Conservation (phyloP, 2,888 invertebrate genomes). For the Agonopterix heracliana region DNA sequence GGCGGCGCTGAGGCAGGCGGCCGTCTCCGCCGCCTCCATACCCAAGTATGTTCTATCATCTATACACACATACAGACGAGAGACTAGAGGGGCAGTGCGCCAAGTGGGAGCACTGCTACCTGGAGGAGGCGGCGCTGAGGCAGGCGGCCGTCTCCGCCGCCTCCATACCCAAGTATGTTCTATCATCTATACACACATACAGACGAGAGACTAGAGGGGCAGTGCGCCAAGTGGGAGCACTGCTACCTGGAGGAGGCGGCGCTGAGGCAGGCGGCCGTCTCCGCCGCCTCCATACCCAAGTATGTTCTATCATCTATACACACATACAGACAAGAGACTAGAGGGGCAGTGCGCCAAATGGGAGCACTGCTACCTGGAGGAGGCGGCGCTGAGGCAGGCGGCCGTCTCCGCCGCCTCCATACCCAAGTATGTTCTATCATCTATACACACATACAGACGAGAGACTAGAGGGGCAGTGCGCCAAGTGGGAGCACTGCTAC, state of each 20-base stretch:
- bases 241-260: slow-evolving; percentile 88
- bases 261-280: slow-evolving; percentile 82
- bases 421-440: slow-evolving; percentile 69
- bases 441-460: slow-evolving; percentile 49
- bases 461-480: slow-evolving; percentile 83
- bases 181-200: no score
- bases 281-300: slow-evolving; percentile 83
- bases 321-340: slow-evolving; percentile 66
- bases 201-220: slow-evolving; percentile 80
- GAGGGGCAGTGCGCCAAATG: slow-evolving; percentile 90
- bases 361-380: slow-evolving; percentile 91
- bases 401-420: slow-evolving; percentile 84
- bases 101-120: slow-evolving; percentile 90
- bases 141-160: slow-evolving; percentile 86
- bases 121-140: slow-evolving; percentile 85
- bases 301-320: slow-evolving; percentile 30
- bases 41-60: slow-evolving; percentile 68
- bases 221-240: slow-evolving; percentile 91
- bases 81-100: slow-evolving; percentile 84
- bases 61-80: slow-evolving; percentile 50
- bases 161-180: slow-evolving; percentile 78
- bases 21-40: slow-evolving; percentile 83
- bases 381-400: slow-evolving; percentile 83
- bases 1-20: slow-evolving; percentile 82
- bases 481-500: slow-evolving; percentile 91